These are phyloP conservation scores for Siniperca knerii DNA, from an alignment of 2,113 vertebrate species.

Conservation along the genomic window DNA sequence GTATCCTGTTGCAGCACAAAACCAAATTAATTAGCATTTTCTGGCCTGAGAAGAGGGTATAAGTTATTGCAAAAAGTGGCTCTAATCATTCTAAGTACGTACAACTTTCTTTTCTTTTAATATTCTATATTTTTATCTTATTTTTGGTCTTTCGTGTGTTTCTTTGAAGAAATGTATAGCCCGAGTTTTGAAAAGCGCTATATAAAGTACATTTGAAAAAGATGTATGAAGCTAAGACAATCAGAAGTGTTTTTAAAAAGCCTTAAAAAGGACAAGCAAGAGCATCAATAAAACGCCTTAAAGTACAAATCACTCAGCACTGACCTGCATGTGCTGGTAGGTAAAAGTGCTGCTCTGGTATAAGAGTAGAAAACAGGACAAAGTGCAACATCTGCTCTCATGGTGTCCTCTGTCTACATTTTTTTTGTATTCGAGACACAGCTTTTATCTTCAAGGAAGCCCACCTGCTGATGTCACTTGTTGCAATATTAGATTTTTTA, in stretches of 20 bases:
- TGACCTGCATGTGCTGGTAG: not conserved
- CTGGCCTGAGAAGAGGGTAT: not conserved
- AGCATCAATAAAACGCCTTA: not conserved
- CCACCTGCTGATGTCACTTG: not conserved
- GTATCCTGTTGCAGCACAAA: not conserved
- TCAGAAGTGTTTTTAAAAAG: not conserved
- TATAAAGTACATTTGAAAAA: not conserved
- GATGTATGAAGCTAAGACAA: no score
- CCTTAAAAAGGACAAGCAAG: no score
- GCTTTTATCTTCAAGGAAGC: conserved; percentile 39
- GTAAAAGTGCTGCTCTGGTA: not conserved
- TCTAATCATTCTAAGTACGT: not conserved
- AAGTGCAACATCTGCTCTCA: conserved; percentile 5
- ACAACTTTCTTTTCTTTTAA: no score
- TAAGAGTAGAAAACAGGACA: not conserved
- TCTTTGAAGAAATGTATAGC: not conserved
- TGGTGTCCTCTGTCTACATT: rapidly evolving
- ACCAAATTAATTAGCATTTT: conserved; percentile 1
- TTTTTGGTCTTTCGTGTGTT: not conserved
- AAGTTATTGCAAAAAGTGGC: not conserved
- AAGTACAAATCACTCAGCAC: not conserved
- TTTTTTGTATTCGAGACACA: not conserved
- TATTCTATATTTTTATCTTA: not conserved
- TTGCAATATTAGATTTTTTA: not conserved
- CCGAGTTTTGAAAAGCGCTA: not conserved